These are phyloP conservation scores for Mico argentatus DNA, from an alignment of 2,797 vertebrate species.

Conservation along the genomic window DNA sequence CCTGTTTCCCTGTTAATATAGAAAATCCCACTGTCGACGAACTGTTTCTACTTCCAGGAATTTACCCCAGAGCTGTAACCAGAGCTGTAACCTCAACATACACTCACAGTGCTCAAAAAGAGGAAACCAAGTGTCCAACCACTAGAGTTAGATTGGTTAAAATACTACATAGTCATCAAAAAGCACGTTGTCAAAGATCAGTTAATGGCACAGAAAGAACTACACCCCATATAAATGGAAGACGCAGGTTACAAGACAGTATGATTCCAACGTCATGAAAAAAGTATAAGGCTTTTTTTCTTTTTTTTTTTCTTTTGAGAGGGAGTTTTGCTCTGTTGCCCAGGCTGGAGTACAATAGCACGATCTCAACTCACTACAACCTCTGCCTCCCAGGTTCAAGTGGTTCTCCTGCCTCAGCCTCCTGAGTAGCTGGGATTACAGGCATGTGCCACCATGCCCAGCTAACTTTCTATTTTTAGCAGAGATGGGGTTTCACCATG, in stretches of 20 bases:
- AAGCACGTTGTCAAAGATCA: not conserved
- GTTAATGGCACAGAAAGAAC: not conserved
- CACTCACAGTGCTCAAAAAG: not conserved
- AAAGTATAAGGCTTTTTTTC: not conserved
- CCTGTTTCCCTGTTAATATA: not conserved
- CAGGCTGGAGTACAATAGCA: too few relatives aligned
- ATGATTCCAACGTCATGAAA: not conserved
- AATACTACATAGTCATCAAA: not conserved
- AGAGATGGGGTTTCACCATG: too few relatives aligned
- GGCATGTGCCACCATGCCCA: too few relatives aligned
- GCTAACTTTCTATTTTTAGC: too few relatives aligned
- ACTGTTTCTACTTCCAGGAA: constrained; percentile 25
- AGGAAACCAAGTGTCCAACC: not conserved
- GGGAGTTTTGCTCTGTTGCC: too few relatives aligned
- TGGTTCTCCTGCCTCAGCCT: too few relatives aligned
- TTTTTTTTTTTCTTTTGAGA: too few relatives aligned
- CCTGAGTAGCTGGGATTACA: too few relatives aligned
- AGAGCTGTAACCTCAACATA: not conserved
- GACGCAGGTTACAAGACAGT: not conserved
- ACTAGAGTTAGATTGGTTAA: not conserved
- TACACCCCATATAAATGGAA: not conserved
- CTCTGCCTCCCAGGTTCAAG: too few relatives aligned
- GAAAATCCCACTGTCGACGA: not conserved
- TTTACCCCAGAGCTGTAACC: not conserved
- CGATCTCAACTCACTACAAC: too few relatives aligned